Conservation (phyloP, 2,113 vertebrate genomes). For the Gallinago jamesoni region DNA sequence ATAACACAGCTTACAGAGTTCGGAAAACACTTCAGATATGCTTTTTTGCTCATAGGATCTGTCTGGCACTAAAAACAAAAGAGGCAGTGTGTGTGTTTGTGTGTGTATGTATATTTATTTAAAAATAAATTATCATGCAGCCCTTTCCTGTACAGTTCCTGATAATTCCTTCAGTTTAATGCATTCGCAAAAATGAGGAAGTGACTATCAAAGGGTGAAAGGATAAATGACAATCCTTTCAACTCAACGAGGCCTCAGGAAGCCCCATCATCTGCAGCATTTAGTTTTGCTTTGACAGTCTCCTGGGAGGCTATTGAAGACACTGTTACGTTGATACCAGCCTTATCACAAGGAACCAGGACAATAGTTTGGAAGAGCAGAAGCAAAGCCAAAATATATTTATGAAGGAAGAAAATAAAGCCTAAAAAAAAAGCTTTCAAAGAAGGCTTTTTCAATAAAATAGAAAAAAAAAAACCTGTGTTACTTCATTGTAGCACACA, state of each 20-base stretch:
- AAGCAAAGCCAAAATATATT: background rate
- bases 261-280: background rate
- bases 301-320: background rate
- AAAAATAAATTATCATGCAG: background rate
- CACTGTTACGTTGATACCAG: background rate
- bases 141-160: background rate
- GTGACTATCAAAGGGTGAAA: background rate
- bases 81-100: background rate
- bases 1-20: background rate
- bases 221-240: background rate
- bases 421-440: background rate
- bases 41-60: background rate
- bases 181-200: background rate
- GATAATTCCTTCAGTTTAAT: background rate
- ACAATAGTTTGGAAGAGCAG: background rate
- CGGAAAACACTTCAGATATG: background rate
- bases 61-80: background rate
- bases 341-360: conserved; percentile 32
- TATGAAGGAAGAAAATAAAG: background rate
- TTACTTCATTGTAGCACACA: background rate
- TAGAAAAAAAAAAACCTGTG: background rate
- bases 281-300: background rate
- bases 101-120: background rate
- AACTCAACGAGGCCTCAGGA: background rate
- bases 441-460: background rate